Evolutionary conservation across 2,113 vertebrate genomes (phyloP).

Genomic region (Patagioenas fasciata): DNA sequence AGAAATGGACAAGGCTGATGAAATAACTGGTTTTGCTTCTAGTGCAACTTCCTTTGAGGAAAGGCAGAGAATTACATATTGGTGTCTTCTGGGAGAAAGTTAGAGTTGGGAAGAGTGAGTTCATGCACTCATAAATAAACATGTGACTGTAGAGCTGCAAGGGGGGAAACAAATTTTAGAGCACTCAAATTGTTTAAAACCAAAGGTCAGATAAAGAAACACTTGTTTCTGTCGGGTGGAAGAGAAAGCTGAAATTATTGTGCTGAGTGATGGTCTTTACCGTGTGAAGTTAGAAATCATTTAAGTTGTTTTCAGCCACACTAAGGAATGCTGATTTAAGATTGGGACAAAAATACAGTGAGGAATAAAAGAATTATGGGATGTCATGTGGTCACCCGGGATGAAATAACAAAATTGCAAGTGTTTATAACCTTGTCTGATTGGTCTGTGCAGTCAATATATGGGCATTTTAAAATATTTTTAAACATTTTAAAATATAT

Average conservation of each 20-base stretch:
- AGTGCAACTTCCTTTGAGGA: neutral
- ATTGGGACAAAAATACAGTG: neutral
- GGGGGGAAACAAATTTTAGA: neutral
- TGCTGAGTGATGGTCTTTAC: neutral
- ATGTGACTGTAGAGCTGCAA: neutral
- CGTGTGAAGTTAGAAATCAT: neutral
- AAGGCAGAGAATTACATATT: neutral
- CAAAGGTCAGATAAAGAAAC: neutral
- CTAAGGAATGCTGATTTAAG: neutral
- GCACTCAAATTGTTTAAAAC: neutral
- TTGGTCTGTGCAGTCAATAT: neutral
- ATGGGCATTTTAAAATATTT: neutral
- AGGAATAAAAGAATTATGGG: neutral
- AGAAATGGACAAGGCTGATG: neutral
- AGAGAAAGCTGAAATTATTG: neutral
- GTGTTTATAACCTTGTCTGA: neutral
- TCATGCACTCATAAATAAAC: neutral
- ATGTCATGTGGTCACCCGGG: rapidly evolving
- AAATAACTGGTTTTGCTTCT: neutral
- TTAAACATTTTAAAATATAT: too few relatives aligned
- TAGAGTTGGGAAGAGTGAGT: neutral
- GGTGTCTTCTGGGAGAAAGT: neutral
- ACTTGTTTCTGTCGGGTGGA: neutral
- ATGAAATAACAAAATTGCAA: neutral
- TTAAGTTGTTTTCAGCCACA: neutral